Evolutionary conservation across 1,140 invertebrate genomes (phyloP), one percentile per base, ranked within the genome.

Genomic region (Olivierus martensii): DNA sequence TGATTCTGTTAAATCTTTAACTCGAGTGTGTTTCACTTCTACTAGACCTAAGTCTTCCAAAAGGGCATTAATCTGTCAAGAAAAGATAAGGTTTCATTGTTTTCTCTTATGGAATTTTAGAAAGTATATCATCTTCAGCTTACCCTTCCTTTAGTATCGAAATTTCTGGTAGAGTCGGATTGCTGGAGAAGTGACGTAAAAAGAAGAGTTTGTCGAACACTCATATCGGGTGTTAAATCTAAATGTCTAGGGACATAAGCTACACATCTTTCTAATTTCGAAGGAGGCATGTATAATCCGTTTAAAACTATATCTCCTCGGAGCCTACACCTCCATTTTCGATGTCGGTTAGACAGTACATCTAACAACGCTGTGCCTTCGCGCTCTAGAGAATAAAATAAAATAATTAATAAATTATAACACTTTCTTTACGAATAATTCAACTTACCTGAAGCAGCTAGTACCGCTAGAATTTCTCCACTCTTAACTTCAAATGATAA

Each of bases 11-110:
- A 95, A 71, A 53, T 75, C 77, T 48, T 72, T 79, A 12, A 86
- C 83, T 67, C 78, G 82, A 48, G 79, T 88, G 67, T 79, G 79
- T 62, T 76, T 75, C 46, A 89, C 83, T 70, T 84, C 82, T 57
- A 83, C 83, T 47, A 94, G 68, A 0, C 89, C 90, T 43, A 95
- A 70, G 63, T 93, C 88, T 70, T 91, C 85, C 43, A 93, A 82
- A 14, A 90, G 67, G 18, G 85, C 76, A 62, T 84, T 81, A 67
- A 87, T 87, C 45, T 46, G 14, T 41, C 28, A 28, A 9, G 9
- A 28, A 9, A 6, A 28, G 28, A 6, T 9, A 28, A 28, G 4
- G 4, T 28, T 9, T 28, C 9, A 28, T 28, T 6, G 4, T 6
- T 6, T 28, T 28, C 9, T 28, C 28, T 9, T 6, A 28, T 28